Evolutionary conservation across 2,113 vertebrate species (phyloP), one percentile per base, ranked within the genome.

Genomic region (Chionomys nivalis): DNA sequence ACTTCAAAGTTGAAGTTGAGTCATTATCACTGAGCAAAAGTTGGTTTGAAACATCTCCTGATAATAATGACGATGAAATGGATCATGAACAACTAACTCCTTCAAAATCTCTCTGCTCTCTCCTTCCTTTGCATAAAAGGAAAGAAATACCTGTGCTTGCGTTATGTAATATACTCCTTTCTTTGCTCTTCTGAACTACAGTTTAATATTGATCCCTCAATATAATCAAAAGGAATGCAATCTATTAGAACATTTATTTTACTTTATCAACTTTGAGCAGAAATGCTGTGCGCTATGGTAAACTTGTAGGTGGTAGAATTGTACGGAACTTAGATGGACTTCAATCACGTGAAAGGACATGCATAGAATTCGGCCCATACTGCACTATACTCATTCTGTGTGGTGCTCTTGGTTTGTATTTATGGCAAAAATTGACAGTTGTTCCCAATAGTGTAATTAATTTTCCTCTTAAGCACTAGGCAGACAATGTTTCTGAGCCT

Each of bases 211-310:
- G 61, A 86, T 73, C 88, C 49, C 63, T 90, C 49, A 92, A 2
- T 90, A 55, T 78, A 89, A 85, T 58, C 77, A 61, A 92, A 47
- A 91, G 17, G 81, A 89, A 93, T 68, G 76, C 89, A n/a, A 82
- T 82, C 52, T 93, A 78, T 63, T 10, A 73, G 39, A 88, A 52
- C 7, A 63, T 26, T 83, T 93, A 73, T 73, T 90, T 78, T 24
- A 63, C n/a, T 85, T 90, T 79, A 89, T 91, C 28, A 63, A 87
- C 23, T 93, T 65, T 87, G 7, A 90, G 66, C 21, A 89, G 68
- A 95, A 88, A 72, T 11, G 2, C 31, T 70, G 1, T 68, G 78
- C 55, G 39, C 31, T 70, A 14, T 13, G 31, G 26, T 6, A 91
- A 55, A 83, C 5, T 19, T 44, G 2, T 28, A 79, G 26, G 26